Percentiles rank a stretch among this genome's conserved stretches.
phyloP scores from a whole-genome alignment of 1,140 invertebrate species.

The Goniozus legneri region DNA sequence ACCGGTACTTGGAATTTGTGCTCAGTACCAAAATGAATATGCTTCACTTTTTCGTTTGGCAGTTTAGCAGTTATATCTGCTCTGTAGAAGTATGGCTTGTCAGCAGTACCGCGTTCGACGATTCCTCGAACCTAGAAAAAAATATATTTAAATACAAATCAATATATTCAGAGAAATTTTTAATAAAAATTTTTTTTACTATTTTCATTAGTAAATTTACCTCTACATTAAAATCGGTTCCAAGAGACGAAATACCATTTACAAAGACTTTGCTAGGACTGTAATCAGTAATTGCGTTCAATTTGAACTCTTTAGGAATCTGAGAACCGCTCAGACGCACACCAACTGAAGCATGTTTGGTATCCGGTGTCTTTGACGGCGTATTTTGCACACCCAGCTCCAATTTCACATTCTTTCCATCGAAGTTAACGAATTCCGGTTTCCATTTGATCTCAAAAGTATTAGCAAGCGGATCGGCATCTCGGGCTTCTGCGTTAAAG shows the following conservation, averaged over 20 bases:
- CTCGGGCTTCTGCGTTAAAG: slow-evolving; percentile 39
- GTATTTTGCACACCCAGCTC: slow-evolving; percentile 30
- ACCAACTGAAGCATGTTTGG: slow-evolving; percentile 22
- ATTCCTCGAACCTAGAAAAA: slow-evolving; percentile 48
- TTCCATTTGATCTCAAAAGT: slow-evolving; percentile 47
- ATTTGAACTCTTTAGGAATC: slow-evolving; percentile 39
- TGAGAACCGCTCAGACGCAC: slow-evolving; percentile 39
- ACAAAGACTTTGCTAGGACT: no score
- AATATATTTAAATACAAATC: no score
- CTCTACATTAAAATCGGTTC: no score
- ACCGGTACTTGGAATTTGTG: slow-evolving; percentile 24
- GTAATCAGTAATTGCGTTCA: slow-evolving; percentile 14
- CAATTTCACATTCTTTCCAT: slow-evolving; percentile 37
- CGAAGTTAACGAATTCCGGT: slow-evolving; percentile 33
- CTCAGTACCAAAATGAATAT: slow-evolving; percentile 40
- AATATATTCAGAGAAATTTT: no score
- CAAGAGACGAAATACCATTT: no score
- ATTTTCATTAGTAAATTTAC: no score
- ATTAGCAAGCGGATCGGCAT: slow-evolving; percentile 40
- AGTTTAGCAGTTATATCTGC: slow-evolving; percentile 44
- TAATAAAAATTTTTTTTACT: no score
- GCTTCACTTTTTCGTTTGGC: slow-evolving; percentile 56
- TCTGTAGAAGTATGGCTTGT: slow-evolving; percentile 45
- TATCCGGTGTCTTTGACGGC: slow-evolving; percentile 27
- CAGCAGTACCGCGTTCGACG: slow-evolving; percentile 34